Percentiles rank a stretch among this genome's conserved stretches.
Evolutionary conservation across 1,140 invertebrate genomes (phyloP).

Genomic region (Zophobas morio): DNA sequence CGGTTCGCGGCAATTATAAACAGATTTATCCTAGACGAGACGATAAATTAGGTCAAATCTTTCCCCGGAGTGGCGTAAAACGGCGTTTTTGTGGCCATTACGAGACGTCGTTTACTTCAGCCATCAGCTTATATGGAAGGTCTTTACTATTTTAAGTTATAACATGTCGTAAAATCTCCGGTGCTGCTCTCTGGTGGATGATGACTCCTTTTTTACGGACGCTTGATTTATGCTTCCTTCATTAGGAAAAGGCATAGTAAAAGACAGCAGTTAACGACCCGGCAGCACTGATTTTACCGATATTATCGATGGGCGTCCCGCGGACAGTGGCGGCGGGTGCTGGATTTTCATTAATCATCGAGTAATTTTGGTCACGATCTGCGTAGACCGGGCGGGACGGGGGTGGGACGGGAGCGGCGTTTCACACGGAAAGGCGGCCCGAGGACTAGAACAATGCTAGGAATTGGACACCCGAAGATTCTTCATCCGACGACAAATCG

Average conservation of each 20-base stretch:
- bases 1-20: constrained; percentile 35
- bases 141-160: constrained; percentile 46
- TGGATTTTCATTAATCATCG: constrained; percentile 10
- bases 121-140: constrained; percentile 43
- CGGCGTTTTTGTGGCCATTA: constrained; percentile 44
- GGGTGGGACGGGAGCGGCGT: too few relatives aligned
- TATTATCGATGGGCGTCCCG: constrained; percentile 18
- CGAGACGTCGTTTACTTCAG: constrained; percentile 35
- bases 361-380: constrained; percentile 1
- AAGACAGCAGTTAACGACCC: constrained; percentile 13
- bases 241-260: constrained; percentile 42
- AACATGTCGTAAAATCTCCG: constrained; percentile 44
- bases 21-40: constrained; percentile 36
- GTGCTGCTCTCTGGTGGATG: constrained; percentile 43
- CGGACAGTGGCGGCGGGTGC: constrained; percentile 10
- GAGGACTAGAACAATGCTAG: too few relatives aligned
- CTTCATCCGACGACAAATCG: too few relatives aligned
- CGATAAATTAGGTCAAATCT: constrained; percentile 39
- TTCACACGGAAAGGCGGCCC: too few relatives aligned
- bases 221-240: constrained; percentile 45
- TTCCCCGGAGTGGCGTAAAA: constrained; percentile 39
- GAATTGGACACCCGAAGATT: too few relatives aligned
- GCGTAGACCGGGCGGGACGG: not conserved
- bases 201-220: constrained; percentile 41
- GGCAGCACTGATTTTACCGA: constrained; percentile 23